Evolutionary conservation across 1,140 invertebrate genomes (phyloP).

Genomic region (Micrasema minimum): DNA sequence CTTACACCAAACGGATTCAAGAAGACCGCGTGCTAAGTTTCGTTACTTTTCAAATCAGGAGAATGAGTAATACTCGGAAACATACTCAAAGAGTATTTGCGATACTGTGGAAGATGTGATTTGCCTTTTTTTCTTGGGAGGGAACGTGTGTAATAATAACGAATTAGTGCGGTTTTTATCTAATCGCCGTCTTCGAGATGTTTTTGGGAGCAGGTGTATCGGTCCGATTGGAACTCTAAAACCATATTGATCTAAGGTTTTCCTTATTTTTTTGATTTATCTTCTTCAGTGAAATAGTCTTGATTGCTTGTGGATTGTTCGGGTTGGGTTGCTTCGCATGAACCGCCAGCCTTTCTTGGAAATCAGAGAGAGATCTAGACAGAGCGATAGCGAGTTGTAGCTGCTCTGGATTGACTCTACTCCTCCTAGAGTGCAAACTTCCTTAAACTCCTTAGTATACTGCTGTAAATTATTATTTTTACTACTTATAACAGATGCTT

Average conservation of each 20-base stretch:
- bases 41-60: neutral
- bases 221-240: constrained; percentile 52
- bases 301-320: constrained; percentile 38
- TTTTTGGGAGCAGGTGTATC: constrained; percentile 11
- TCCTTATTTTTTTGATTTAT: constrained; percentile 50
- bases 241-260: constrained; percentile 56
- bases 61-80: too few relatives aligned
- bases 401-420: constrained; percentile 67
- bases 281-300: constrained; percentile 31
- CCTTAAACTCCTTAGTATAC: constrained; percentile 61
- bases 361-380: constrained; percentile 63
- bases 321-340: constrained; percentile 45
- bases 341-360: constrained; percentile 54
- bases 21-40: constrained; percentile 2
- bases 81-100: constrained; percentile 56
- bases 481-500: too few relatives aligned
- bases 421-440: constrained; percentile 59
- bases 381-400: constrained; percentile 68
- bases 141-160: constrained; percentile 56
- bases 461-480: constrained; percentile 55
- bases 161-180: constrained; percentile 56
- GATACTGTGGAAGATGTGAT: constrained; percentile 58
- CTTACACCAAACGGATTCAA: constrained; percentile 23
- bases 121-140: constrained; percentile 57
- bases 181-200: constrained; percentile 54